phyloP scores from a whole-genome alignment of 2,888 invertebrate species.

The Clistopyga incitator region DNA sequence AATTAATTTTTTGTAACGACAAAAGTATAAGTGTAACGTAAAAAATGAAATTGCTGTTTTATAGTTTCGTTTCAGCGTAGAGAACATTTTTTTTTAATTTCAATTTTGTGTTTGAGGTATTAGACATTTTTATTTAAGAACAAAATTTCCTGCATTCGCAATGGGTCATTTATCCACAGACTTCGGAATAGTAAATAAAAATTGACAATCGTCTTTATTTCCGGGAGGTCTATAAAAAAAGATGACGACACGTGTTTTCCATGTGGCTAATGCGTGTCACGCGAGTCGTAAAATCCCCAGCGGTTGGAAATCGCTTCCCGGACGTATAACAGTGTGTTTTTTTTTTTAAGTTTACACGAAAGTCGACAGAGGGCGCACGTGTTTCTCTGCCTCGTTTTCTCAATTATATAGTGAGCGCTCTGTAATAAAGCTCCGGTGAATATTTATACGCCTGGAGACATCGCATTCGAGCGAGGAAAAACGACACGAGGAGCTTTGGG shows the following conservation, averaged over 20 bases:
- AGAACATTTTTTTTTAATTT: too few species aligned
- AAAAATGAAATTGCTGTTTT: neutral
- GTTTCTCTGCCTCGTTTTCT: constrained; percentile 4
- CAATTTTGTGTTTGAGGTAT: too few species aligned
- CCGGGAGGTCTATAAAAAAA: neutral
- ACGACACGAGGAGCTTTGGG: constrained; percentile 18
- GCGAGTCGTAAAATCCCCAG: neutral
- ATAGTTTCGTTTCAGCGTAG: neutral
- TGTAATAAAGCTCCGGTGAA: constrained; percentile 58
- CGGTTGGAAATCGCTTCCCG: neutral
- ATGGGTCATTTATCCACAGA: too few species aligned
- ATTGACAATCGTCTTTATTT: too few species aligned
- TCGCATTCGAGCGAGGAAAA: neutral
- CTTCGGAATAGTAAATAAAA: too few species aligned
- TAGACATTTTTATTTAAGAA: too few species aligned
- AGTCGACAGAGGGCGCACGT: constrained; percentile 1
- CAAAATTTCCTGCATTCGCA: too few species aligned
- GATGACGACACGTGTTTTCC: neutral
- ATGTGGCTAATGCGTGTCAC: neutral
- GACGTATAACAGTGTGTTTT: neutral
- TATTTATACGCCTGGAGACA: constrained; percentile 45
- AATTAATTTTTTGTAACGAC: too few species aligned
- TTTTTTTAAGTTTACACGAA: too few species aligned
- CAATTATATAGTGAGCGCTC: constrained; percentile 56
- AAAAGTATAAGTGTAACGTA: too few species aligned